phyloP scores from a whole-genome alignment of 2,888 invertebrate species.

The Synergus laeviventris region DNA sequence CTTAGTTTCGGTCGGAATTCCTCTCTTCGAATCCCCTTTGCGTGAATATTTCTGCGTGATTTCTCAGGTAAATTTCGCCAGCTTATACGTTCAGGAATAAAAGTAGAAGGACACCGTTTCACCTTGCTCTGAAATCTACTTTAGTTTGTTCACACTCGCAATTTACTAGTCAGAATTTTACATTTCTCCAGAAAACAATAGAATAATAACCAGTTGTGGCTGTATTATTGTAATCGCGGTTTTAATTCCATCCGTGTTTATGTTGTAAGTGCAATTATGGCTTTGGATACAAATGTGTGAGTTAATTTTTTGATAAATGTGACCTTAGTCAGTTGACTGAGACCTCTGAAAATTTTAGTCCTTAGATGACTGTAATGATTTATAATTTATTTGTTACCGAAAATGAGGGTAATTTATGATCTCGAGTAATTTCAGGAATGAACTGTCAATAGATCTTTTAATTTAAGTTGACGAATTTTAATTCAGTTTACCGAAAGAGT shows the following conservation, averaged over 20 bases:
- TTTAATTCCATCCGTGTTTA: conserved; percentile 3
- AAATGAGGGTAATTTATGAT: neutral
- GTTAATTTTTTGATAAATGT: neutral
- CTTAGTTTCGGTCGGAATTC: conserved; percentile 48
- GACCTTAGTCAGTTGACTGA: conserved; percentile 2
- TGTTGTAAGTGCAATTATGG: neutral
- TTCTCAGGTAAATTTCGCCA: conserved; percentile 14
- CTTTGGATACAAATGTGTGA: neutral
- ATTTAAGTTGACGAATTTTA: neutral
- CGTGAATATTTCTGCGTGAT: conserved; percentile 8
- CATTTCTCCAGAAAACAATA: conserved; percentile 22
- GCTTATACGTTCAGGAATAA: neutral
- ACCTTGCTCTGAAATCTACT: neutral
- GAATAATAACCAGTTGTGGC: conserved; percentile 12
- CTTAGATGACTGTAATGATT: neutral
- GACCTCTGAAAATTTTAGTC: neutral
- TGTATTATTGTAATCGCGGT: conserved; percentile 8
- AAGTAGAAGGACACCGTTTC: conserved; percentile 12
- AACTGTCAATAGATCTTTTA: neutral
- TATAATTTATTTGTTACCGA: neutral
- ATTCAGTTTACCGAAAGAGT: neutral
- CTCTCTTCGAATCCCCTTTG: conserved; percentile 42
- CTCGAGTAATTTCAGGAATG: neutral
- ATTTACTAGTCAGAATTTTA: neutral
- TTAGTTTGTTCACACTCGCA: neutral